Conservation (phyloP, 2,113 vertebrate genomes). For the Tympanuchus pallidicinctus region DNA sequence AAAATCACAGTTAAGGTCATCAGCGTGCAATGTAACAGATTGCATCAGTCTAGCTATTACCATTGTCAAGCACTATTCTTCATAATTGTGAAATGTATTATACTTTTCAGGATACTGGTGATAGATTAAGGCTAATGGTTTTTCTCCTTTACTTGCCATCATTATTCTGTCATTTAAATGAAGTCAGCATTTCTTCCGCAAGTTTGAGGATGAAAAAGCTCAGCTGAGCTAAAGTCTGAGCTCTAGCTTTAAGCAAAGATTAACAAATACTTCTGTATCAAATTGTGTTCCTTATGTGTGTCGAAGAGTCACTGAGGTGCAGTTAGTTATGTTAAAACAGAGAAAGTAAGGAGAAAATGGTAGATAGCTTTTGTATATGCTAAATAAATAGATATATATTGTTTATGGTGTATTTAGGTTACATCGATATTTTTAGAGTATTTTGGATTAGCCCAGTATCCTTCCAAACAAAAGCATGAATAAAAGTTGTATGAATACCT, state of each 20-base stretch:
- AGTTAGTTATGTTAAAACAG: slow-evolving; percentile 3
- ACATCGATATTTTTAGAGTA: neutral
- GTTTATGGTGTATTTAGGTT: neutral
- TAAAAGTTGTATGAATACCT: neutral
- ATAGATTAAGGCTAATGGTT: neutral
- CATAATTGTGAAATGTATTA: slow-evolving; percentile 11
- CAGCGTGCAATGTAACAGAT: slow-evolving; percentile 1
- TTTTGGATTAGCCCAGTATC: neutral
- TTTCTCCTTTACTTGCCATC: neutral
- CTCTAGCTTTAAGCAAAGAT: neutral
- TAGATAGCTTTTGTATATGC: neutral
- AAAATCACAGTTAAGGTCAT: neutral
- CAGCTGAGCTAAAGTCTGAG: neutral
- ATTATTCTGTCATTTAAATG: neutral
- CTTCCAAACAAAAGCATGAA: neutral
- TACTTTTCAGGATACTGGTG: slow-evolving; percentile 20
- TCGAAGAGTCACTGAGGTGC: neutral
- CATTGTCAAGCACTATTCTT: neutral
- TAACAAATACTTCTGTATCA: neutral
- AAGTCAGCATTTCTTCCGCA: neutral
- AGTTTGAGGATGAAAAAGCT: neutral
- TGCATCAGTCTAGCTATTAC: slow-evolving; percentile 8
- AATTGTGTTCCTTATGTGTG: neutral
- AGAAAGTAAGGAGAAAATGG: neutral
- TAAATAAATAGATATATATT: neutral